phyloP scores from a whole-genome alignment of 2,113 vertebrate genomes.

The Melanostigma gelatinosum region DNA sequence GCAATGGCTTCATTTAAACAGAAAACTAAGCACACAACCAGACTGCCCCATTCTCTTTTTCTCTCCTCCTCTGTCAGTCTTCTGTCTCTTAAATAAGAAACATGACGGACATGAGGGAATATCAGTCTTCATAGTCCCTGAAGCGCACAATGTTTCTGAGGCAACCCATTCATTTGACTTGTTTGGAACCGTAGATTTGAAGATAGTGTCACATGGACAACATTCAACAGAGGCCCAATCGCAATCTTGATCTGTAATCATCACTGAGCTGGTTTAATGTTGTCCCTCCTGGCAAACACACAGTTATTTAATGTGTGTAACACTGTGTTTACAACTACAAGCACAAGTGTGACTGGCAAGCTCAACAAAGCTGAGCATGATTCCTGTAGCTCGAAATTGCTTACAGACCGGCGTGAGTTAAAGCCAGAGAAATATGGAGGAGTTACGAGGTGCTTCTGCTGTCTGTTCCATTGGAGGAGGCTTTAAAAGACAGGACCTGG shows the following conservation, averaged over 20 bases:
- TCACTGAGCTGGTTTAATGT: constrained; percentile 38
- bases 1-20: constrained; percentile 58
- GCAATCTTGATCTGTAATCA: constrained; percentile 54
- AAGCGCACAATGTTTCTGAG: constrained; percentile 42
- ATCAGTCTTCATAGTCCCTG: constrained; percentile 36
- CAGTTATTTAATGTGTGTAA: constrained; percentile 47
- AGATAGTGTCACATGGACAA: constrained; percentile 52
- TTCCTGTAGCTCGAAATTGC: constrained; percentile 33
- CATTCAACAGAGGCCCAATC: constrained; percentile 46
- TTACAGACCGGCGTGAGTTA: constrained; percentile 26
- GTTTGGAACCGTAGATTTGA: constrained; percentile 41
- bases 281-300: constrained; percentile 53
- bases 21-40: constrained; percentile 37
- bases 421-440: constrained; percentile 19
- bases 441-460: constrained; percentile 6
- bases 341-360: constrained; percentile 57
- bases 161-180: constrained; percentile 25
- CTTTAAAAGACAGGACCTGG: constrained; percentile 29
- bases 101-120: constrained; percentile 44
- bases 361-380: constrained; percentile 33
- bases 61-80: constrained; percentile 14
- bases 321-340: constrained; percentile 53
- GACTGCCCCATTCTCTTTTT: constrained; percentile 3
- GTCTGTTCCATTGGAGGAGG: constrained; percentile 11
- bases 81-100: constrained; percentile 54